Evolutionary conservation across 2,113 vertebrate genomes (phyloP), one percentile per base, ranked within the genome.

Genomic region (Scalopus aquaticus): DNA sequence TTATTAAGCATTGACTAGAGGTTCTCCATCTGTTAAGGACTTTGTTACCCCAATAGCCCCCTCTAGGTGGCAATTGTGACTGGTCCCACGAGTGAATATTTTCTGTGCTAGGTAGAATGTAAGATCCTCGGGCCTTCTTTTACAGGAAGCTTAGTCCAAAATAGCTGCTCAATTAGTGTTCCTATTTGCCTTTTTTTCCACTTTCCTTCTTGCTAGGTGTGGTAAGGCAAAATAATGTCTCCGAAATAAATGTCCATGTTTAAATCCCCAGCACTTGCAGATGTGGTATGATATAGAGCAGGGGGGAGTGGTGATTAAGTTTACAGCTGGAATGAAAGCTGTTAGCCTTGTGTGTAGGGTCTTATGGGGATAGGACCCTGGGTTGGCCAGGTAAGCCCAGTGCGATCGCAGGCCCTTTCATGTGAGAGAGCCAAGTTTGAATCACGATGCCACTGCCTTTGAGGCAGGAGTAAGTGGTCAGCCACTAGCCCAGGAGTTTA

Each of bases 401-500:
- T 37, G 15, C 7, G 9, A 51, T 80, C 42, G 62, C 13, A 9
- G n/a, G 8, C 56, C 81, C 39, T 90, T 37, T 2, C 8, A 76
- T 37, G 22, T 24, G 70, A 81, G 35, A 20, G 13, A 22, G 44
- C n/a, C 42, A n/a, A 30, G 37, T 19, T 32, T 49, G 35, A 85
- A 91, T 81, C 2, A 17, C 13, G 17, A 12, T 0, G 0, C 35
- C 20, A 30, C 73, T 78, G 42, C 51, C 74, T 82, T 85, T 60
- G 62, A 91, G 88, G 69, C 16, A 6, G 35, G 60, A 64, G 37
- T 67, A 81, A 77, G 56, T 13, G 9, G 4, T 58, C 20, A 26
- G 4, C 20, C 8, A 0, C 1, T 2, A 51, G n/a, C 17, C 46
- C 1, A 22, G 60, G 30, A 13, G 10, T 6, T 51, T 11, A 3